phyloP scores from a whole-genome alignment of 2,113 vertebrate genomes.

The Candoia aspera region DNA sequence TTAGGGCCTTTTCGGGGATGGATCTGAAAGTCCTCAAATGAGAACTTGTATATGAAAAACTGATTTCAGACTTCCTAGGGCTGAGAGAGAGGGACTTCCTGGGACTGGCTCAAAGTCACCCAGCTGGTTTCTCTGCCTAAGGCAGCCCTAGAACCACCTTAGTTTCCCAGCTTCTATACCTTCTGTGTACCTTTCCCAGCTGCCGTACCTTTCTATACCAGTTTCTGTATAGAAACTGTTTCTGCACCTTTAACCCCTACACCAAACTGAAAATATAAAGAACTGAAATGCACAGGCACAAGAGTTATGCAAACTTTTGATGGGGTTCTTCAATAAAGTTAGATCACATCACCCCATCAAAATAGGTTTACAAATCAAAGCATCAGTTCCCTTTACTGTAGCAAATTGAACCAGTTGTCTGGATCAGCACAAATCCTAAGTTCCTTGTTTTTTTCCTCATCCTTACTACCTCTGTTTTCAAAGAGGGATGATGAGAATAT shows the following conservation, averaged over 20 bases:
- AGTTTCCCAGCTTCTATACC: background rate
- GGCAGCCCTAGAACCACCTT: background rate
- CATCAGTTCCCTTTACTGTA: background rate
- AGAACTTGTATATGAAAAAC: too few species aligned
- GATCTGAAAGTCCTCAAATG: too few species aligned
- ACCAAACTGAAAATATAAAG: background rate
- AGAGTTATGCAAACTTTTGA: background rate
- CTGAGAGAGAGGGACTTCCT: too few species aligned
- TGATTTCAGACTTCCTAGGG: too few species aligned
- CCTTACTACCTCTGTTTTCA: too few species aligned
- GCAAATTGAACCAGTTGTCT: background rate
- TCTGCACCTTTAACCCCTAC: background rate
- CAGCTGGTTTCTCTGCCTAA: background rate
- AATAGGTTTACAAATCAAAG: background rate
- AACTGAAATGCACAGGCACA: background rate
- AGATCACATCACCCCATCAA: background rate
- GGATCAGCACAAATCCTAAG: background rate
- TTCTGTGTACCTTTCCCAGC: background rate
- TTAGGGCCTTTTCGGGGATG: too few species aligned
- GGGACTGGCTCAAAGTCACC: too few species aligned
- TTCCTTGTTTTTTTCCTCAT: background rate
- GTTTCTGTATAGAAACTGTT: too few species aligned
- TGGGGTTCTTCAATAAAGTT: background rate
- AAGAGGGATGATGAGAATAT: too few species aligned
- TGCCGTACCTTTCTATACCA: background rate